Conservation (phyloP, 2,113 vertebrate species). For the Phalacrocorax brasilianus region DNA sequence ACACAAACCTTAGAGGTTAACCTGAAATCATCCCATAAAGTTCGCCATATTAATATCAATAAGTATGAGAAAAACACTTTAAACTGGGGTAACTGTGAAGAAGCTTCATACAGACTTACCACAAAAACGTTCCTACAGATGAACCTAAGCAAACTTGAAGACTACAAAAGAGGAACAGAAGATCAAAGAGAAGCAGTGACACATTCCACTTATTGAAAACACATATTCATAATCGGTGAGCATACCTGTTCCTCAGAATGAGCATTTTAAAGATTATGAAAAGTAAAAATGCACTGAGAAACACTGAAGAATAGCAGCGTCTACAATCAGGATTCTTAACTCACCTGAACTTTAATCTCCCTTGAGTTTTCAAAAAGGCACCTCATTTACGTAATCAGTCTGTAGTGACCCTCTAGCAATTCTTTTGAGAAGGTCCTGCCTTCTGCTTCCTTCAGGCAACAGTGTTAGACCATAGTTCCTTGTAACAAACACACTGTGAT, state of each 20-base stretch:
- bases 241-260: background rate
- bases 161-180: accelerated
- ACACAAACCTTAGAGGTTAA: background rate
- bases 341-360: background rate
- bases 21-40: background rate
- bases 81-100: background rate
- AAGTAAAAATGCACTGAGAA: background rate
- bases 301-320: background rate
- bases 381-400: background rate
- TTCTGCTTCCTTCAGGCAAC: background rate
- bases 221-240: background rate
- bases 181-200: background rate
- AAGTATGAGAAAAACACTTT: background rate
- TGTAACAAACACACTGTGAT: background rate
- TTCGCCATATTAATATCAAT: background rate
- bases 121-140: background rate
- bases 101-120: background rate
- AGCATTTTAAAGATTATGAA: background rate
- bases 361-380: background rate
- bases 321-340: background rate
- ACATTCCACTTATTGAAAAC: background rate
- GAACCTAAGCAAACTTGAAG: background rate
- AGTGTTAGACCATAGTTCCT: background rate
- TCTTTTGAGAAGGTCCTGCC: background rate
- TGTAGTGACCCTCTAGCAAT: background rate